Evolutionary conservation across 2,888 invertebrate genomes (phyloP), one percentile per base, ranked within the genome.

Genomic region (Cataglyphis albicans): DNA sequence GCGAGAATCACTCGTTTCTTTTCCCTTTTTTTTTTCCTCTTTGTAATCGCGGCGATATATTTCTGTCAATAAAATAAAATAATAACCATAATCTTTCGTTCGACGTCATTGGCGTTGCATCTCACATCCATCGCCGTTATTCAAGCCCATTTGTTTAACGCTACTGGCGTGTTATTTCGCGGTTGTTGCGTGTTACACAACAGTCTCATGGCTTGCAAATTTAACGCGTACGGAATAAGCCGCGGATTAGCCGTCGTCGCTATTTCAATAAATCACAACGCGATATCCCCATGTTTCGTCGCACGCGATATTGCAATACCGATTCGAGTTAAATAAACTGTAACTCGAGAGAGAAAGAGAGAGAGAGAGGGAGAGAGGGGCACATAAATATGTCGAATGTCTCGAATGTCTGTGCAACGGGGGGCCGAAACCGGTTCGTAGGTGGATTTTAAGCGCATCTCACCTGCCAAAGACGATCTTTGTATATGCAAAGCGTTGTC

Each of bases 191-290:
- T 35, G 25, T 81, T 81, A 52, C 29, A 74, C 81, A 81, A 81
- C 38, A 10, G 25, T 25, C 18, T n/a, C 25, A 21, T 44, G 44
- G 64, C 52, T 74, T 81, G 63, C 74, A 64, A 81, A 72, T 68
- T 80, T 80, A 70, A 68, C 68, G 78, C 68, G 68, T 80, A 61
- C 59, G 25, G 68, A 80, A 80, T 80, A 61, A 81, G 63, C 63
- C 63, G 52, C 63, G 52, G 52, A 73, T 81, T 81, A 81, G 64
- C 12, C 74, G 29, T 29, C 44, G 57, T 29, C 44, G 57, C n/a
- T 61, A 57, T 80, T 80, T 68, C 59, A 68, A 80, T 59, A 80
- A 80, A 68, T 80, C 35, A 59, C 78, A 1, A 25, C 32, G 35
- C 70, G 63, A 72, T 55, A 55, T 70, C 59, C n/a, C 32, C 29